Conservation (phyloP, 2,888 invertebrate species). For the Lutraria lutraria region DNA sequence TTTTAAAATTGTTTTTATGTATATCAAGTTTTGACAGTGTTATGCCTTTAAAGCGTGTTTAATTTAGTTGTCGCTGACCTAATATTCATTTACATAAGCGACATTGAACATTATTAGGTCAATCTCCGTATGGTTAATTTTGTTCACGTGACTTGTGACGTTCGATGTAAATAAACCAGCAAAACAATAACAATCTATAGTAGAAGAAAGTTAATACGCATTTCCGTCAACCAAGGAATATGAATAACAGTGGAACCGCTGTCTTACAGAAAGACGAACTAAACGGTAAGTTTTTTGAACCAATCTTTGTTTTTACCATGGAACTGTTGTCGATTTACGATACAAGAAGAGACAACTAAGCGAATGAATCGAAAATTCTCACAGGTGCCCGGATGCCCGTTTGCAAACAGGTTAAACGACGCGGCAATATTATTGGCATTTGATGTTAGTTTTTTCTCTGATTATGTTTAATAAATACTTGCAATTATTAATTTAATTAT, state of each 20-base stretch:
- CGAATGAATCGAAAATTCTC: background rate
- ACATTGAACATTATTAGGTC: background rate
- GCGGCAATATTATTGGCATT: background rate
- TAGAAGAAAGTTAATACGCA: constrained; percentile 6
- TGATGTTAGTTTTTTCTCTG: too few relatives aligned
- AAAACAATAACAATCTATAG: constrained; percentile 55
- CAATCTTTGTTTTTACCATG: background rate
- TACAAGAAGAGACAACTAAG: background rate
- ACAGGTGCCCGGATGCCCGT: constrained; percentile 22
- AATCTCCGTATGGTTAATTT: background rate
- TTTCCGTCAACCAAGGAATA: constrained; percentile 9
- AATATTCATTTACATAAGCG: constrained; percentile 9
- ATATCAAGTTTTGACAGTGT: too few relatives aligned
- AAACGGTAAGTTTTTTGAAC: constrained; percentile 1
- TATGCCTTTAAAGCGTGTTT: too few relatives aligned
- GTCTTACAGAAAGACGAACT: constrained; percentile 35
- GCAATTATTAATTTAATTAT: too few relatives aligned
- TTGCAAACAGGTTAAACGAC: background rate
- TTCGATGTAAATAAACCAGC: constrained; percentile 61
- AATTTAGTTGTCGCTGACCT: constrained; percentile 18
- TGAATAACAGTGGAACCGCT: background rate
- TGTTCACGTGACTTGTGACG: constrained; percentile 52
- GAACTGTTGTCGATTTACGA: background rate
- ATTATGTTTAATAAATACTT: too few relatives aligned
- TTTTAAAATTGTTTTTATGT: too few relatives aligned